Conservation (phyloP, 2,797 vertebrate genomes). For the Heliangelus exortis region DNA sequence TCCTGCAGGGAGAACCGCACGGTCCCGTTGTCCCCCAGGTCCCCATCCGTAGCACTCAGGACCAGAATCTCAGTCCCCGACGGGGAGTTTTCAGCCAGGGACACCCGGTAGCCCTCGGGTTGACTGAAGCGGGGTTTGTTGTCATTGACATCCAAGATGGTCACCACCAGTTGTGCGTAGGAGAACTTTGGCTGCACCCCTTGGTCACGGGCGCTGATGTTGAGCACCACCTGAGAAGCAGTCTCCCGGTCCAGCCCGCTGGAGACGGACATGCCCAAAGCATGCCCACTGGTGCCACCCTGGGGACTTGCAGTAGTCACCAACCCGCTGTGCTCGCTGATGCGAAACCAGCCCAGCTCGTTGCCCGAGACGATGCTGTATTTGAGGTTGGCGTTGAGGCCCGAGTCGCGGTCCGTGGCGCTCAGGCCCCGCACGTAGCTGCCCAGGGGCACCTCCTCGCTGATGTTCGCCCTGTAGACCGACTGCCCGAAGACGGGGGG, state of each 20-base stretch:
- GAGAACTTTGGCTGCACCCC: constrained; percentile 95
- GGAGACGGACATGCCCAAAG: constrained; percentile 56
- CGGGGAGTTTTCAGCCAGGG: constrained; percentile 87
- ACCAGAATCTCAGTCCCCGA: constrained; percentile 87
- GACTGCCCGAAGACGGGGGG: constrained; percentile 92
- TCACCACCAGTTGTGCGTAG: constrained; percentile 92
- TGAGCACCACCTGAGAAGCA: constrained; percentile 90
- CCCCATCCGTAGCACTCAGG: constrained; percentile 88
- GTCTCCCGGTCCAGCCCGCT: constrained; percentile 88
- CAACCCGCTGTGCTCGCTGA: constrained; percentile 96
- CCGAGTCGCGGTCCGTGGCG: constrained; percentile 95
- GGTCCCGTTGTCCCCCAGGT: constrained; percentile 94
- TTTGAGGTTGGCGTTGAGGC: constrained; percentile 95
- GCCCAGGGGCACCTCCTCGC: constrained; percentile 92
- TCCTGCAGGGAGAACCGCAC: constrained; percentile 90
- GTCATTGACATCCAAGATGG: constrained; percentile 93
- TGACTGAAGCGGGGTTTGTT: constrained; percentile 89
- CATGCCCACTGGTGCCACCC: background rate
- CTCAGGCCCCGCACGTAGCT: constrained; percentile 96
- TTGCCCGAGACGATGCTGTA: constrained; percentile 98
- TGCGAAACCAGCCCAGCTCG: constrained; percentile 92
- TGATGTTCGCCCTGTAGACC: constrained; percentile 91
- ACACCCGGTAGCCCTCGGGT: constrained; percentile 82
- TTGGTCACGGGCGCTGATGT: constrained; percentile 96
- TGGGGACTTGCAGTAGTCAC: constrained; percentile 84